Evolutionary conservation across 2,888 invertebrate genomes (phyloP).

Genomic region (Caprella mutica): DNA sequence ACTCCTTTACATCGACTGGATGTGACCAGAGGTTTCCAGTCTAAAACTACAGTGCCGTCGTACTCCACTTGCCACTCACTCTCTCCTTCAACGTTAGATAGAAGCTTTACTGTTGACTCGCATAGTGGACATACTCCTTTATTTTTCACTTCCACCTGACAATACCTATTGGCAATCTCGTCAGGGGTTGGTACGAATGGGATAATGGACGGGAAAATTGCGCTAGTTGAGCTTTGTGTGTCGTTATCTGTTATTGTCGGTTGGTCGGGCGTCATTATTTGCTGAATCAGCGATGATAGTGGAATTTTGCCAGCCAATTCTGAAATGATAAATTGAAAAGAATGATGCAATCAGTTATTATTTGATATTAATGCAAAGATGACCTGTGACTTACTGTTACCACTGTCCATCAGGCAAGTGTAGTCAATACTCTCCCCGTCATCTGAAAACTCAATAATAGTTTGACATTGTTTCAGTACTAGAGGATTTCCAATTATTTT

Average conservation of each 20-base stretch:
- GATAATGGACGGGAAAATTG: slow-evolving; percentile 1
- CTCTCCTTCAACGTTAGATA: slow-evolving; percentile 4
- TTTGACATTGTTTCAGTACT: slow-evolving; percentile 2
- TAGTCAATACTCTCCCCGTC: slow-evolving; percentile 8
- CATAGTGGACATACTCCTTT: slow-evolving; percentile 3
- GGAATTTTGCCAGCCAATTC: slow-evolving; percentile 7
- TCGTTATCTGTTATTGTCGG: too few species aligned
- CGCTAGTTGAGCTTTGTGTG: too few species aligned
- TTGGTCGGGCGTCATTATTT: too few species aligned
- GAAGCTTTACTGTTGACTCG: background rate
- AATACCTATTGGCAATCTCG: background rate
- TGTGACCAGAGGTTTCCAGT: slow-evolving; percentile 1
- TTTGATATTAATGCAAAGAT: too few species aligned
- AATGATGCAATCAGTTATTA: too few species aligned
- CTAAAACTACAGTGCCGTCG: slow-evolving; percentile 1
- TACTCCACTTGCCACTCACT: slow-evolving; percentile 5
- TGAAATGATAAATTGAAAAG: too few species aligned
- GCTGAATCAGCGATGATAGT: background rate
- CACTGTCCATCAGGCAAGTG: slow-evolving; percentile 6
- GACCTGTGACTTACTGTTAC: slow-evolving; percentile 7
- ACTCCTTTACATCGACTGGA: background rate
- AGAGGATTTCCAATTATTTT: background rate
- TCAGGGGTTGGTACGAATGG: slow-evolving; percentile 5
- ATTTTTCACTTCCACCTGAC: slow-evolving; percentile 4
- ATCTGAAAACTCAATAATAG: background rate